Percentiles rank a stretch among this genome's conserved stretches.
Evolutionary conservation across 2,888 invertebrate genomes (phyloP).

Genomic region (Cantharis rufa): DNA sequence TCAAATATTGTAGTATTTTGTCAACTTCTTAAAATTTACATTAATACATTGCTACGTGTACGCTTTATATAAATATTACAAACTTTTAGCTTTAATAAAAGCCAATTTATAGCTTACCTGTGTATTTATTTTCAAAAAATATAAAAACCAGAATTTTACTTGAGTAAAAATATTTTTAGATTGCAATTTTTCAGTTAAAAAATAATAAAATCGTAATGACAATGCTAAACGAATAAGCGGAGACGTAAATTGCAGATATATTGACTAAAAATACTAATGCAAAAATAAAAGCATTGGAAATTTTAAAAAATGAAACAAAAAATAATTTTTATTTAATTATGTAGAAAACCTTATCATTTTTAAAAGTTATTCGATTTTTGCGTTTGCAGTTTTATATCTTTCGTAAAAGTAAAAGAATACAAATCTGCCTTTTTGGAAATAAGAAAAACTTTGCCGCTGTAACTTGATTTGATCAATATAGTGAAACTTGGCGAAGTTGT

Average conservation of each 20-base stretch:
- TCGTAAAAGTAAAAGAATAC: neutral
- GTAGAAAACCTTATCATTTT: neutral
- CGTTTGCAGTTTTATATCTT: neutral
- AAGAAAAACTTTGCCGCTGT: neutral
- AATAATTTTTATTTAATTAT: neutral
- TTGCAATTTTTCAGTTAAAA: neutral
- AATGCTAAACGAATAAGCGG: neutral
- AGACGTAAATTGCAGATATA: neutral
- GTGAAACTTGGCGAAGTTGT: neutral
- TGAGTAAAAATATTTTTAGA: neutral
- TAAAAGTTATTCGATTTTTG: neutral
- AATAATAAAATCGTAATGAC: neutral
- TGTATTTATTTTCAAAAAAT: too few species aligned
- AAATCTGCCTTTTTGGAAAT: neutral
- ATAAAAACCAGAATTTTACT: neutral
- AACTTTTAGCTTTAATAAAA: neutral
- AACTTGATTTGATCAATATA: neutral
- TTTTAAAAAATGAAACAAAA: neutral
- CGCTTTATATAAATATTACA: neutral
- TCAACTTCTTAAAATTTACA: too few species aligned
- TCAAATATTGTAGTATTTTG: too few species aligned
- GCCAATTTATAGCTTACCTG: neutral
- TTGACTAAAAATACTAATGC: too few species aligned
- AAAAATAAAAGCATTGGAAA: too few species aligned
- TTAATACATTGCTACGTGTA: neutral